phyloP scores from a whole-genome alignment of 2,888 invertebrate genomes.

The Lathronympha strigana region DNA sequence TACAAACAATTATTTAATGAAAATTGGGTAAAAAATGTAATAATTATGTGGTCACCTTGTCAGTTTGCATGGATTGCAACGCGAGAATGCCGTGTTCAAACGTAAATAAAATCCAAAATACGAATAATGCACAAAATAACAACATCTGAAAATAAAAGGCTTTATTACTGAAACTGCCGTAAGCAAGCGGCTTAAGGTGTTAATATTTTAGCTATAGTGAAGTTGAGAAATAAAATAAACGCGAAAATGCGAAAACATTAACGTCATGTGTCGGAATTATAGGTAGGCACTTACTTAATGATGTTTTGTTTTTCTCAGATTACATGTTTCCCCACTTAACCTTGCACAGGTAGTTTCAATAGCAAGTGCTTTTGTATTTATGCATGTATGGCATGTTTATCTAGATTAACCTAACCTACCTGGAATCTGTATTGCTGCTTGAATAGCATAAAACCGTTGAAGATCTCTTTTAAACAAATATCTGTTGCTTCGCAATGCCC shows the following conservation, averaged over 20 bases:
- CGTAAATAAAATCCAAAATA: constrained; percentile 52
- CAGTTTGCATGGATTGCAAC: constrained; percentile 52
- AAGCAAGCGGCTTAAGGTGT: too few relatives aligned
- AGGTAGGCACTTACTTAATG: not conserved
- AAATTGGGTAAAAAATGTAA: constrained; percentile 48
- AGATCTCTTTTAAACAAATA: constrained; percentile 52
- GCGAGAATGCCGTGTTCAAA: constrained; percentile 58
- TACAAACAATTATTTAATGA: too few relatives aligned
- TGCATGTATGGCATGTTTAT: too few relatives aligned
- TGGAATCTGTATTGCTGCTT: constrained; percentile 50
- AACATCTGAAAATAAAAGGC: constrained; percentile 55
- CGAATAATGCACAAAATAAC: constrained; percentile 56
- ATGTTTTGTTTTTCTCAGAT: too few relatives aligned
- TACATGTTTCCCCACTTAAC: too few relatives aligned
- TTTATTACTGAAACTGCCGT: not conserved
- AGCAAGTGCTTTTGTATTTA: not conserved
- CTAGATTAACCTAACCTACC: too few relatives aligned
- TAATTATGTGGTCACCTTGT: constrained; percentile 5
- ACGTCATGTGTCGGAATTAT: too few relatives aligned
- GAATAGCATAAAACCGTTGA: constrained; percentile 48
- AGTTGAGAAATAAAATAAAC: too few relatives aligned
- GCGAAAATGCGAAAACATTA: too few relatives aligned
- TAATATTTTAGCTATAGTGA: too few relatives aligned
- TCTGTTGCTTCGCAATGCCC: constrained; percentile 53
- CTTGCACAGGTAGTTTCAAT: not conserved